A percentile compares a stretch with the other conserved stretches of the same genome.
Conservation (phyloP, 2,113 vertebrate species). For the Calidris pugnax region DNA sequence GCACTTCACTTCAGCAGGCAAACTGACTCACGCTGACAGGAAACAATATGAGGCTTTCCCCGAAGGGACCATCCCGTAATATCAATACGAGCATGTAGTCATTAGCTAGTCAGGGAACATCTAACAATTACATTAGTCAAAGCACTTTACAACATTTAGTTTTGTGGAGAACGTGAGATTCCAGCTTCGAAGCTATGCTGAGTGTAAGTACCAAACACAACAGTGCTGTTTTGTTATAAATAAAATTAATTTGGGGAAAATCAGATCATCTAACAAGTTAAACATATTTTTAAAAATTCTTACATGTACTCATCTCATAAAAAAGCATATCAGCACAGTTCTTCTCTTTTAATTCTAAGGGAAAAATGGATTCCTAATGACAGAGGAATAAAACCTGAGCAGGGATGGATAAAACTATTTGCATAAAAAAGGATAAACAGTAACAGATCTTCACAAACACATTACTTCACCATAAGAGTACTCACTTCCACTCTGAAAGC, state of each 20-base stretch:
- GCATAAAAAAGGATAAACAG: not conserved
- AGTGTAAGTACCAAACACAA: not conserved
- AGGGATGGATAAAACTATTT: not conserved
- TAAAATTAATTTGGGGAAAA: not conserved
- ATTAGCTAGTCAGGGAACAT: slow-evolving; percentile 62
- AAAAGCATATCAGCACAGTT: rapidly evolving
- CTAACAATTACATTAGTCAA: slow-evolving; percentile 63
- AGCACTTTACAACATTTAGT: slow-evolving; percentile 48
- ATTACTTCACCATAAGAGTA: not conserved
- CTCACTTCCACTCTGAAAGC: not conserved
- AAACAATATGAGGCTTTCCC: slow-evolving; percentile 55
- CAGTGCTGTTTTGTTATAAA: not conserved
- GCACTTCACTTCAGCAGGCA: slow-evolving; percentile 33
- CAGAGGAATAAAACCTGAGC: not conserved
- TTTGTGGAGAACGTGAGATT: slow-evolving; percentile 12
- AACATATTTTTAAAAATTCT: not conserved
- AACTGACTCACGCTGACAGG: slow-evolving; percentile 51
- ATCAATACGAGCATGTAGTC: slow-evolving; percentile 25
- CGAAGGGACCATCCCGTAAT: slow-evolving; percentile 48
- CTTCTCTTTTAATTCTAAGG: not conserved
- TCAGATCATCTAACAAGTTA: not conserved
- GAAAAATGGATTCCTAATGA: not conserved
- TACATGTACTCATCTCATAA: not conserved
- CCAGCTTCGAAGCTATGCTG: not conserved
- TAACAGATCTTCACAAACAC: not conserved